phyloP scores from a whole-genome alignment of 2,797 vertebrate genomes.

The Acridotheres tristis region DNA sequence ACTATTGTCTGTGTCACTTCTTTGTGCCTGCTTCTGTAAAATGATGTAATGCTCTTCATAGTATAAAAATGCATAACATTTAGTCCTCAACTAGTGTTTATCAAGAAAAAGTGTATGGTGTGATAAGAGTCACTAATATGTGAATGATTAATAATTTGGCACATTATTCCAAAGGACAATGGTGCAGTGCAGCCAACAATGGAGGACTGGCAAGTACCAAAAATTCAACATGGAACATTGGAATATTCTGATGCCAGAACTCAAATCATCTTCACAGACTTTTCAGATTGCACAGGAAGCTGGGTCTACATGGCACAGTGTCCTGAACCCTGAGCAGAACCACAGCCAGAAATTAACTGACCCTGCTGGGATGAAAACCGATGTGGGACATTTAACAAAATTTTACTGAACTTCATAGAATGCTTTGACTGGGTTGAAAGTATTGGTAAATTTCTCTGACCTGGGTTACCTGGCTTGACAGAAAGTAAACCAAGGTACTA shows the following conservation, averaged over 20 bases:
- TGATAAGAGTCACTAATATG: neutral
- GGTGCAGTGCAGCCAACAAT: neutral
- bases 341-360: neutral
- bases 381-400: neutral
- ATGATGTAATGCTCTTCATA: neutral
- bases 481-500: neutral
- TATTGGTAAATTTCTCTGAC: neutral
- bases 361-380: neutral
- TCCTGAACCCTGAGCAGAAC: neutral
- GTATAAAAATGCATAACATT: neutral
- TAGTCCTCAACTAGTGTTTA: neutral
- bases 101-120: neutral
- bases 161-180: neutral
- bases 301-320: rapidly evolving
- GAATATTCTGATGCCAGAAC: neutral
- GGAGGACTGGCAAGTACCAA: neutral
- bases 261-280: neutral
- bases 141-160: neutral
- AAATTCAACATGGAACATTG: neutral
- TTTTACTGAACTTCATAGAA: neutral
- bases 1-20: neutral
- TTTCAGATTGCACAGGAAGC: neutral
- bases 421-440: neutral
- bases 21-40: neutral
- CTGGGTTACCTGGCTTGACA: neutral